phyloP scores from a whole-genome alignment of 2,113 vertebrate genomes.

The Pagrus major region DNA sequence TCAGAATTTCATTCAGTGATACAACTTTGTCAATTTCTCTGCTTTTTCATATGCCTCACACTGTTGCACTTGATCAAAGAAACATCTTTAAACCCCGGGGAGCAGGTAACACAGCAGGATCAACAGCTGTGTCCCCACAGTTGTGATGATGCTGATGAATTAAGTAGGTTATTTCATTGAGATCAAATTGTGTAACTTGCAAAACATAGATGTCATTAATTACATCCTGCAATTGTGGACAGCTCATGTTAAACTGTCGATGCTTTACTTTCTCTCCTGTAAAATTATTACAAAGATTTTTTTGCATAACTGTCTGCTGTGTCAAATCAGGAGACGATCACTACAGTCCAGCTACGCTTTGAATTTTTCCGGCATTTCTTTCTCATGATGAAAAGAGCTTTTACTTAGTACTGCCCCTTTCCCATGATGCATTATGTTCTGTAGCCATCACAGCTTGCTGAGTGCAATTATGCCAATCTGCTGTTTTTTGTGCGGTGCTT shows the following conservation, averaged over 20 bases:
- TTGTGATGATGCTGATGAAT: background rate
- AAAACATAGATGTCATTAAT: background rate
- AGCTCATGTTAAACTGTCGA: background rate
- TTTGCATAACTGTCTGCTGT: background rate
- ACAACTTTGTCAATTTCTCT: slow-evolving; percentile 4
- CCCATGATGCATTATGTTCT: slow-evolving; percentile 12
- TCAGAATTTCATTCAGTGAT: background rate
- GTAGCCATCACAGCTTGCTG: background rate
- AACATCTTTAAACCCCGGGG: slow-evolving; percentile 10
- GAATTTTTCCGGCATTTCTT: background rate
- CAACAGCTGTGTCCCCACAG: slow-evolving; percentile 20
- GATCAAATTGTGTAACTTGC: background rate
- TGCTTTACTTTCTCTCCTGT: slow-evolving; percentile 25
- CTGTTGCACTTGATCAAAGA: slow-evolving; percentile 41
- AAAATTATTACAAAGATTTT: slow-evolving; percentile 8
- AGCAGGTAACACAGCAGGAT: slow-evolving; percentile 9
- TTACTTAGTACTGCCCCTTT: background rate
- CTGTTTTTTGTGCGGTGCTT: slow-evolving; percentile 43
- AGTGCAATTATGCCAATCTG: background rate
- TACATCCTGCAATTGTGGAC: background rate
- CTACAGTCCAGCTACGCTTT: background rate
- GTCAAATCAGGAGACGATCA: slow-evolving; percentile 19
- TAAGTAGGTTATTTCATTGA: slow-evolving; percentile 4
- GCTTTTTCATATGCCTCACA: slow-evolving; percentile 2
- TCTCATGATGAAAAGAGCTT: background rate